Percentiles rank a stretch among this genome's conserved stretches.
These are phyloP conservation scores for Chromobotia macracanthus DNA, from an alignment of 2,797 vertebrate species.

Conservation along the genomic window DNA sequence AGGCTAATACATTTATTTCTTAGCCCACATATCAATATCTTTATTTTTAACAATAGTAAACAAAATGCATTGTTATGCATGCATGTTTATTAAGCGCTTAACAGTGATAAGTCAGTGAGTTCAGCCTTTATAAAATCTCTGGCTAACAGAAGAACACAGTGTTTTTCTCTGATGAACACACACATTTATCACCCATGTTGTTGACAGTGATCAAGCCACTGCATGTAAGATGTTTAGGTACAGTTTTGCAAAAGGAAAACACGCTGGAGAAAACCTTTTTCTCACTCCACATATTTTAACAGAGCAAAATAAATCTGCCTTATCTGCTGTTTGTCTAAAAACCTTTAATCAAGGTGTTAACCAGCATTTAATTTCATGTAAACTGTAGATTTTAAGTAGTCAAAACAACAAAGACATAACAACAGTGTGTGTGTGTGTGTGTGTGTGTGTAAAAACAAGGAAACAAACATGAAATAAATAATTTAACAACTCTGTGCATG, in stretches of 20 bases:
- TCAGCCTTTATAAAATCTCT: neutral
- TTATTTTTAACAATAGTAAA: neutral
- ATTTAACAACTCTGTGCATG: too few relatives aligned
- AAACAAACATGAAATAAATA: too few relatives aligned
- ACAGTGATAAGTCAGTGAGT: too few relatives aligned
- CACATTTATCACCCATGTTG: slow-evolving; percentile 47
- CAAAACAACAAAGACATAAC: too few relatives aligned
- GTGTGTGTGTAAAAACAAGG: too few relatives aligned
- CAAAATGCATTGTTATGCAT: too few relatives aligned
- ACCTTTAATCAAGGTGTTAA: slow-evolving; percentile 7
- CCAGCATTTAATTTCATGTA: neutral
- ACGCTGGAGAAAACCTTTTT: slow-evolving; percentile 35
- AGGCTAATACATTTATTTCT: slow-evolving; percentile 44
- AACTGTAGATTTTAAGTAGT: too few relatives aligned
- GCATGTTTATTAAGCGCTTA: too few relatives aligned
- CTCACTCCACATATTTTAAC: slow-evolving; percentile 55
- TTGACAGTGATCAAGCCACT: slow-evolving; percentile 36
- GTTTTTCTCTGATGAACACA: slow-evolving; percentile 20
- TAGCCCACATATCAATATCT: too few relatives aligned
- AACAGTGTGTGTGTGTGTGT: too few relatives aligned
- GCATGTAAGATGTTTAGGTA: slow-evolving; percentile 41
- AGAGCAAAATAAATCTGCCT: slow-evolving; percentile 50
- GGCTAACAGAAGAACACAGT: slow-evolving; percentile 15
- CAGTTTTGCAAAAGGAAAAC: slow-evolving; percentile 11
- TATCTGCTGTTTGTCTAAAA: slow-evolving; percentile 46